Evolutionary conservation across 2,888 invertebrate species (phyloP).

Genomic region (Seira ritae): DNA sequence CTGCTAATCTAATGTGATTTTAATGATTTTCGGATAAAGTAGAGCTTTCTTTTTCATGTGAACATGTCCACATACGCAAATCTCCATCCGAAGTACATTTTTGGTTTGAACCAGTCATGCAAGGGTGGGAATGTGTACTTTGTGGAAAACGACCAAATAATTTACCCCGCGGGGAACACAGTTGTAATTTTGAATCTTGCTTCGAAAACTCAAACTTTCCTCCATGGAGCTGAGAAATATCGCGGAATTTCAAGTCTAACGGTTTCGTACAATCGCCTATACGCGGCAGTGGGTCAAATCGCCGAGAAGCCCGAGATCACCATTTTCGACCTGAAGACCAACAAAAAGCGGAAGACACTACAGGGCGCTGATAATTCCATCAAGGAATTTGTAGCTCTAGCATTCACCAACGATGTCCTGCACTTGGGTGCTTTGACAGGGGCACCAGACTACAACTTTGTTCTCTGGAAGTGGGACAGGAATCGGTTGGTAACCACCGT

Average conservation of each 20-base stretch:
- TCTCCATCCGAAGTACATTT: conserved; percentile 71
- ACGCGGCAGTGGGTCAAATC: conserved; percentile 76
- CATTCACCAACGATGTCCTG: conserved; percentile 85
- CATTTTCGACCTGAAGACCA: conserved; percentile 77
- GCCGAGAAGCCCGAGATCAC: conserved; percentile 76
- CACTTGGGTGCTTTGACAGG: conserved; percentile 87
- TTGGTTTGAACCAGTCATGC: conserved; percentile 63
- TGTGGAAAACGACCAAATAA: conserved; percentile 68
- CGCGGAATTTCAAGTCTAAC: conserved; percentile 70
- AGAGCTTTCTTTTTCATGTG: no score
- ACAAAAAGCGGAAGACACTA: conserved; percentile 76
- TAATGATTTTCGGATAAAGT: no score
- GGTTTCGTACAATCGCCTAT: conserved; percentile 65
- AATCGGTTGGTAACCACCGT: conserved; percentile 86
- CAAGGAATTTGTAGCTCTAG: conserved; percentile 83
- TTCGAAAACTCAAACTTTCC: conserved; percentile 75
- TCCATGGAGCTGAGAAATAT: conserved; percentile 76
- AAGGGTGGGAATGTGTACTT: conserved; percentile 67
- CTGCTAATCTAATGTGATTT: no score
- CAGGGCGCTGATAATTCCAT: conserved; percentile 76
- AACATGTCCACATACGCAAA: conserved; percentile 69
- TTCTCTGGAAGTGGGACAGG: conserved; percentile 89
- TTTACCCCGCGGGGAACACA: conserved; percentile 75
- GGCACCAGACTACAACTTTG: conserved; percentile 88
- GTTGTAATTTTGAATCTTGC: conserved; percentile 77